Evolutionary conservation across 2,888 invertebrate genomes (phyloP).

Genomic region (Hirtodrosophila histrioides): DNA sequence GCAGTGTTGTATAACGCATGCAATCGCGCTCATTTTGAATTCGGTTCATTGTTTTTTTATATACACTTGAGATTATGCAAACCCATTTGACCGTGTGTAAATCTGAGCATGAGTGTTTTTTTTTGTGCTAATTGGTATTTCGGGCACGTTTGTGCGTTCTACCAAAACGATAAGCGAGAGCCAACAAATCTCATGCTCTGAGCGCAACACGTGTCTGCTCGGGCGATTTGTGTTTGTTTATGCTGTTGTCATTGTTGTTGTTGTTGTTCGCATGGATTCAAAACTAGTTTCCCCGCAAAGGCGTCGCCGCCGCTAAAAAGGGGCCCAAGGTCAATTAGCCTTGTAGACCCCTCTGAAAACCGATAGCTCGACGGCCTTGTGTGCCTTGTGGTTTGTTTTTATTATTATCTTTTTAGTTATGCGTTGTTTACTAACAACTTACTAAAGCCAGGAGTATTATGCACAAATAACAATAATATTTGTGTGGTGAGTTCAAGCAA

Average conservation of each 20-base stretch:
- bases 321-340: conserved; percentile 48
- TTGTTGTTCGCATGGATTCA: conserved; percentile 24
- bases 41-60: neutral
- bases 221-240: conserved; percentile 27
- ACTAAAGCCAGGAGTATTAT: conserved; percentile 12
- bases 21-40: conserved; percentile 6
- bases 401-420: conserved; percentile 10
- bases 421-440: conserved; percentile 50
- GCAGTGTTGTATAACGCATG: conserved; percentile 2
- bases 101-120: conserved; percentile 19
- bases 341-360: conserved; percentile 37
- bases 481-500: conserved; percentile 8
- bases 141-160: conserved; percentile 38
- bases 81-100: conserved; percentile 21
- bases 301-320: conserved; percentile 43
- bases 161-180: conserved; percentile 21
- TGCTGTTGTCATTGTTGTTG: neutral
- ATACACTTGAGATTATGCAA: conserved; percentile 26
- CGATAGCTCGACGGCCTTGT: conserved; percentile 56
- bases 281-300: conserved; percentile 62
- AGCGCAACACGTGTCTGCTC: conserved; percentile 69
- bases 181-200: conserved; percentile 23
- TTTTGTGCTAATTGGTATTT: conserved; percentile 28
- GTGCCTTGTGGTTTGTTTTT: conserved; percentile 28
- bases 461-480: conserved; percentile 29